Evolutionary conservation across 1,140 invertebrate species (phyloP), one percentile per base, ranked within the genome.

Genomic region (Polyergus mexicanus): DNA sequence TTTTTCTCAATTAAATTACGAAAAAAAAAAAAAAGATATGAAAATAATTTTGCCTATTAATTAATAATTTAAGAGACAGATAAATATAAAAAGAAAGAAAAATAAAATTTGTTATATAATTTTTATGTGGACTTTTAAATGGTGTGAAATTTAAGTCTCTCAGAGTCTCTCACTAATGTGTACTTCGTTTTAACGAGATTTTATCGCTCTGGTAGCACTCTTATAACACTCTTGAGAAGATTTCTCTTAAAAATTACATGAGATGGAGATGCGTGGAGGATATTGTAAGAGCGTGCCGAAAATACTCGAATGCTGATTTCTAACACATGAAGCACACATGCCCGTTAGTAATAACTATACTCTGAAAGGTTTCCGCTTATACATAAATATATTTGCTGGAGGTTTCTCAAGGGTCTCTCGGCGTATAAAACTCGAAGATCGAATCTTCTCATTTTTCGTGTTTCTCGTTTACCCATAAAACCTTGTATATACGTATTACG

Each of bases 261-360:
- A 28, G 44, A 28, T 38, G 38, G 44, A 28, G 44, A 28, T 38
- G 38, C 2, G 35, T 5, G 10, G 47, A 51, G 16, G 16, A 63
- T n/a, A 81, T 87, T 86, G 80, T 76, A 71, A 90, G 88, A 80
- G 51, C 28, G 62, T 84, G 58, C 85, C 78, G 80, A 90, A 89
- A 90, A 90, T 90, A 90, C 44, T 80, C 85, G 16, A 68, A 62
- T 60, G 35, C 62, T 58, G 62, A 87, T 87, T 58, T 78, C 71
- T 19, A 60, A 89, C 88, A 87, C 44, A 90, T 89, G 88, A 89
- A 80, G 84, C 88, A 35, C 88, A 90, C 51, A 85, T 65, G 35
- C 38, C 22, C n/a, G 56, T 38, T 25, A 11, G 35, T 88, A 89
- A 89, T 88, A 84, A 88, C 76, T 86, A 77, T 32, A 69, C 72